Evolutionary conservation across 2,113 vertebrate species (phyloP).

Genomic region (Choloepus hoffmanni): DNA sequence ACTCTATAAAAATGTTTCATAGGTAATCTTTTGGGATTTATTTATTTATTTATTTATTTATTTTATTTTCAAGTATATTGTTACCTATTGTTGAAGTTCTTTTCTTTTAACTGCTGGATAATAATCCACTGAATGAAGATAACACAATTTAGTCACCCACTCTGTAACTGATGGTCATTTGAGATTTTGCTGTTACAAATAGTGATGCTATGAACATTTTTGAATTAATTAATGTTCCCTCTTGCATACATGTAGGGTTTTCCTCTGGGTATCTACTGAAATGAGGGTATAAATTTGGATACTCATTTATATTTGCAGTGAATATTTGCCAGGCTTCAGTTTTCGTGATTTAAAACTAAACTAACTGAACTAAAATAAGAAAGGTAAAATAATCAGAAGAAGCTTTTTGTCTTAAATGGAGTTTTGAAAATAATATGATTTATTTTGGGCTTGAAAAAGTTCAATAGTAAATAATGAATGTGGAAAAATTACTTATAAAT

Average conservation of each 20-base stretch:
- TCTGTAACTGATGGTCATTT: not conserved
- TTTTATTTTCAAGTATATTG: not conserved
- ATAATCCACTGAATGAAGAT: not conserved
- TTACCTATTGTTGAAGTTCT: not conserved
- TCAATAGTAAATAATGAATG: not conserved
- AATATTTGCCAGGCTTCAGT: slow-evolving; percentile 32
- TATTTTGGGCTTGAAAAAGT: not conserved
- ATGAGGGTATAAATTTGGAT: too few species aligned
- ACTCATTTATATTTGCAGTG: not conserved
- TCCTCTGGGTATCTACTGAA: not conserved
- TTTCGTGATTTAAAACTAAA: slow-evolving; percentile 23
- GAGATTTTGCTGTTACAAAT: not conserved
- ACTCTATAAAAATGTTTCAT: not conserved
- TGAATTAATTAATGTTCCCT: slow-evolving; percentile 25
- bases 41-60: too few species aligned
- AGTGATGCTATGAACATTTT: not conserved
- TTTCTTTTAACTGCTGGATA: not conserved
- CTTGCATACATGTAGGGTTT: not conserved
- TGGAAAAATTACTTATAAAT: not conserved
- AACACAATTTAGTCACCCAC: not conserved
- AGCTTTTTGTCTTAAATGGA: not conserved
- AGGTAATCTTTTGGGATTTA: not conserved
- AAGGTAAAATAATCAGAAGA: not conserved
- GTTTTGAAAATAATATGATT: slow-evolving; percentile 49
- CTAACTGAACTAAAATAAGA: not conserved